Conservation (phyloP, 2,113 vertebrate species). For the Clupea harengus region DNA sequence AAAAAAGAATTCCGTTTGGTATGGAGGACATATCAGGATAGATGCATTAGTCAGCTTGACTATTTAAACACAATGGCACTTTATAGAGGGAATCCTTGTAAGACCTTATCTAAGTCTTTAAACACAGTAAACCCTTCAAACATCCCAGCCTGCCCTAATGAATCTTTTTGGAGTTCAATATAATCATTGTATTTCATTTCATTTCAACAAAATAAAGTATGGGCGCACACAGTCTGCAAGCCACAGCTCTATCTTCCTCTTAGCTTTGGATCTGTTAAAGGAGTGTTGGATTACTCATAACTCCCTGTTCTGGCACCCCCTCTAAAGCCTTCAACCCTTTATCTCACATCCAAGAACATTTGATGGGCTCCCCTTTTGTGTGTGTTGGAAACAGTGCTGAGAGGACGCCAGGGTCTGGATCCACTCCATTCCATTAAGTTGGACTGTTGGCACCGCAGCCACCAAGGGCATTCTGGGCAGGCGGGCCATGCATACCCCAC, state of each 20-base stretch:
- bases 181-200: not conserved
- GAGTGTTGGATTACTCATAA: not conserved
- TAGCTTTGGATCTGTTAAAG: not conserved
- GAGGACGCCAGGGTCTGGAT: not conserved
- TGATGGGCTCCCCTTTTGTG: not conserved
- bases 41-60: not conserved
- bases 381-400: not conserved
- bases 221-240: not conserved
- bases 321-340: not conserved
- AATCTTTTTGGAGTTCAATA: not conserved
- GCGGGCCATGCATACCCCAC: constrained; percentile 13
- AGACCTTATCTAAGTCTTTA: not conserved
- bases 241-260: not conserved
- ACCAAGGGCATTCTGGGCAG: constrained; percentile 9
- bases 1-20: not conserved
- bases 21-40: not conserved
- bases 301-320: not conserved
- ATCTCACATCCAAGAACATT: not conserved
- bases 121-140: not conserved
- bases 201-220: not conserved
- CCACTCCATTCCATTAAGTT: constrained; percentile 14
- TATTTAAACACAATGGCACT: not conserved
- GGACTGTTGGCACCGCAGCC: constrained; percentile 20
- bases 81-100: not conserved
- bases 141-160: not conserved